Percentiles rank a stretch among this genome's conserved stretches.
These are phyloP conservation scores for Pentamera pediparva DNA, from an alignment of 53 echinoderm and acorn worm species.

Conservation along the genomic window DNA sequence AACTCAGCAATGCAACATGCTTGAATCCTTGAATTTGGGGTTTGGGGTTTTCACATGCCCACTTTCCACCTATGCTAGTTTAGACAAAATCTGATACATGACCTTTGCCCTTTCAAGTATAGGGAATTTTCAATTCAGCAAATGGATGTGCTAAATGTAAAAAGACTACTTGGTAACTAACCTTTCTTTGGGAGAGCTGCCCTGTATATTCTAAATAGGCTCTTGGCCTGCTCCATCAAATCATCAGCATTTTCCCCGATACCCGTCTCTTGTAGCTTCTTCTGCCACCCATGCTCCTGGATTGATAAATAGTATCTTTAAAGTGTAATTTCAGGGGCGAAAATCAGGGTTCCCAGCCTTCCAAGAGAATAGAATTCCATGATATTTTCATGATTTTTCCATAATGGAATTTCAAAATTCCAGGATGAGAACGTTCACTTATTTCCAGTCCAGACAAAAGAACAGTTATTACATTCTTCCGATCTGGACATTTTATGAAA, in stretches of 20 bases:
- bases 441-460: neutral
- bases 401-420: no score
- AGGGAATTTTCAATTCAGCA: neutral
- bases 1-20: no score
- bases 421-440: no score
- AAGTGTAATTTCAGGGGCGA: no score
- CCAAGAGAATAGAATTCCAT: no score
- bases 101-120: neutral
- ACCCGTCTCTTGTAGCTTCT: constrained; percentile 64
- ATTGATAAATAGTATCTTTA: neutral
- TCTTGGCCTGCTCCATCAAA: constrained; percentile 52
- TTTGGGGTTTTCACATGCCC: no score
- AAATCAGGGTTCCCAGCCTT: no score
- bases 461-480: neutral
- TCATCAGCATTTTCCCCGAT: constrained; percentile 60
- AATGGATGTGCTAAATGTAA: neutral
- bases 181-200: constrained; percentile 70
- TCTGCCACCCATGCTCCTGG: constrained; percentile 84
- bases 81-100: neutral
- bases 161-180: no score
- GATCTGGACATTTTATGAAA: no score
- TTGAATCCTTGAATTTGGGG: neutral
- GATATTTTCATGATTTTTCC: no score
- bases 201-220: constrained; percentile 59
- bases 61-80: no score